Evolutionary conservation across 2,888 invertebrate genomes (phyloP), one percentile per base, ranked within the genome.

Genomic region (Orthosia gothica): DNA sequence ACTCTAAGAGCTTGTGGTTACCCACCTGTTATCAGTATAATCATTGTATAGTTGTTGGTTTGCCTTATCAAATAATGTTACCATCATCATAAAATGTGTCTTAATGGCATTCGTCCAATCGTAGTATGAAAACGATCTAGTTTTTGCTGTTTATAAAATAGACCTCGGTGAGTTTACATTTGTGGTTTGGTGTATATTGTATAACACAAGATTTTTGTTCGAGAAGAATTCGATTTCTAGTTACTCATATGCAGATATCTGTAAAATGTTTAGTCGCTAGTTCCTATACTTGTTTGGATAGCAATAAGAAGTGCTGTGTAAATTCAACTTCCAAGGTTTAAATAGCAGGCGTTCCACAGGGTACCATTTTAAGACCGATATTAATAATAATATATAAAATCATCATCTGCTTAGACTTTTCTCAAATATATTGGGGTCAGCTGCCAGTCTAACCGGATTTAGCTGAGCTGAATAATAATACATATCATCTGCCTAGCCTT

Each of bases 41-140:
- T 70, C 32, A 64, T 66, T 59, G 9, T 74, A 63, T 50, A 20
- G 16, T 61, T 61, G 59, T 55, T 52, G 47, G 52, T 78, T 64
- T 73, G 74, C n/a, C 57, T 81, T 77, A 81, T 74, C 81, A 57
- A 63, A 26, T 20, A 66, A 61, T 55, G 12, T 50, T 52, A 47
- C 16, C n/a, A 40, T n/a, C 15, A n/a, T 67, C n/a, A 59, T 11
- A 71, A 63, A 49, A 64, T 65, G 55, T 47, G n/a, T 0, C 32
- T 23, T 45, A 47, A 32, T 52, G 32, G 20, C 13, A 13, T 61
- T 55, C 18, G 1, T 54, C 5, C 1, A 47, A 45, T 5, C 3
- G 20, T 62, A 52, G 18, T 12, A 52, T 47, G 20, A 54, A 58
- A 47, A 23, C 2, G 5, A 49, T 45, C 20, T 15, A 12, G n/a